These are phyloP conservation scores for Crotalus viridis DNA, from an alignment of 2,113 vertebrate genomes.

Conservation along the genomic window DNA sequence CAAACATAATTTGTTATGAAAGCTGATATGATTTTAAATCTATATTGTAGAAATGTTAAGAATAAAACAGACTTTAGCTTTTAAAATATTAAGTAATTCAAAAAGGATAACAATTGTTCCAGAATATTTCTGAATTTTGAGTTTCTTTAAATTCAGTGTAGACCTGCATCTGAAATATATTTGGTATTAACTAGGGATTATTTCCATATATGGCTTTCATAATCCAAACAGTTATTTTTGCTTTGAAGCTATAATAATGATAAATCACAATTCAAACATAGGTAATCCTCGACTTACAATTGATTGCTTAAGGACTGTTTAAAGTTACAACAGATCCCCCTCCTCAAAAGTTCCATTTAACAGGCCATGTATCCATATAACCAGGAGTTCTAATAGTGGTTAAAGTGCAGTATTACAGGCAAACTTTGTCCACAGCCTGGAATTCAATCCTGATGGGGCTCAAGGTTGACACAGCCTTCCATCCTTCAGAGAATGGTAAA, in stretches of 20 bases:
- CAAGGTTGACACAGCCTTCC: too few relatives aligned
- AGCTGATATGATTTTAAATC: neutral
- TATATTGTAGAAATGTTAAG: neutral
- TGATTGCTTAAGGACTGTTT: neutral
- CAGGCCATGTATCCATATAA: neutral
- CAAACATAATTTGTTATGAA: neutral
- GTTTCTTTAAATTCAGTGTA: neutral
- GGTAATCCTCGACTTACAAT: neutral
- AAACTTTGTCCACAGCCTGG: too few relatives aligned
- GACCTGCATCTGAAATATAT: neutral
- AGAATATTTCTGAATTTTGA: neutral
- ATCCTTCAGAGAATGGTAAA: too few relatives aligned
- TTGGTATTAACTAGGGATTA: neutral
- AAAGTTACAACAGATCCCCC: neutral
- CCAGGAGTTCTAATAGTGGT: neutral
- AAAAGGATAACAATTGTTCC: neutral
- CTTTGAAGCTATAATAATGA: neutral
- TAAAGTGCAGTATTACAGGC: neutral
- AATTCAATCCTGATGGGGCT: too few relatives aligned
- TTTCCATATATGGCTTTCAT: neutral
- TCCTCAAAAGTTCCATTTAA: neutral
- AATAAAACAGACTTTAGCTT: neutral
- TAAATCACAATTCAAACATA: neutral
- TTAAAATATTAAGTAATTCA: neutral
- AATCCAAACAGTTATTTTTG: neutral